Percentiles rank a stretch among this genome's conserved stretches.
phyloP scores from a whole-genome alignment of 2,113 vertebrate genomes.

The Sisor rabdophorus region DNA sequence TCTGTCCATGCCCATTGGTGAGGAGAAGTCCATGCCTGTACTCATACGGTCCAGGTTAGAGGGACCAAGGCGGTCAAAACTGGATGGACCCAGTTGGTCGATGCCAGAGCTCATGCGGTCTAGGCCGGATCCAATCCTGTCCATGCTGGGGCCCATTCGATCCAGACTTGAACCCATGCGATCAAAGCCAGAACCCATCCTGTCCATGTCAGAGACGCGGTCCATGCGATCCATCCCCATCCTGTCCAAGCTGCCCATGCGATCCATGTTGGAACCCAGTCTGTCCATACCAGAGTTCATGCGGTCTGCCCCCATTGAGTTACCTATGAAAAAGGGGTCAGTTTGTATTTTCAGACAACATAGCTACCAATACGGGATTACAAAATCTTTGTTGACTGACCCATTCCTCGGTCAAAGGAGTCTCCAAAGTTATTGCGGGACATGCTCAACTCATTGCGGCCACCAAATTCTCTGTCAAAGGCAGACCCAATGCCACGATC shows the following conservation, averaged over 20 bases:
- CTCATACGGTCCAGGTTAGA: constrained; percentile 85
- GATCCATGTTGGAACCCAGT: constrained; percentile 80
- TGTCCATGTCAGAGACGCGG: constrained; percentile 80
- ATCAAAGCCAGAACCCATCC: constrained; percentile 84
- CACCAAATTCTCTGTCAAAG: constrained; percentile 81
- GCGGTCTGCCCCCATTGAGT: constrained; percentile 78
- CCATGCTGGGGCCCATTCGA: constrained; percentile 83
- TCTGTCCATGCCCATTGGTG: constrained; percentile 70
- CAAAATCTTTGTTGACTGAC: constrained; percentile 60
- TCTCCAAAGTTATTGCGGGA: constrained; percentile 83
- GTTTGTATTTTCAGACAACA: neutral
- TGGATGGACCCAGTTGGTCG: constrained; percentile 81
- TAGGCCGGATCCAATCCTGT: constrained; percentile 81
- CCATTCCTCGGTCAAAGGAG: constrained; percentile 83
- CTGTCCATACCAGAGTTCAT: constrained; percentile 78
- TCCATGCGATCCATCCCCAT: constrained; percentile 80
- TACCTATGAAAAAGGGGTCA: constrained; percentile 55
- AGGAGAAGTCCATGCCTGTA: constrained; percentile 64
- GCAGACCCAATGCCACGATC: constrained; percentile 81
- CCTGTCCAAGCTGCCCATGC: constrained; percentile 80
- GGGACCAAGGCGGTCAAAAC: constrained; percentile 80
- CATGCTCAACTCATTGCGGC: constrained; percentile 85
- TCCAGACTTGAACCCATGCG: constrained; percentile 85
- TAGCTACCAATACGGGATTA: neutral
- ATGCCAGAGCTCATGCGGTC: constrained; percentile 86